These are phyloP conservation scores for Aphis craccivora DNA, from an alignment of 1,140 invertebrate genomes.

Conservation along the genomic window DNA sequence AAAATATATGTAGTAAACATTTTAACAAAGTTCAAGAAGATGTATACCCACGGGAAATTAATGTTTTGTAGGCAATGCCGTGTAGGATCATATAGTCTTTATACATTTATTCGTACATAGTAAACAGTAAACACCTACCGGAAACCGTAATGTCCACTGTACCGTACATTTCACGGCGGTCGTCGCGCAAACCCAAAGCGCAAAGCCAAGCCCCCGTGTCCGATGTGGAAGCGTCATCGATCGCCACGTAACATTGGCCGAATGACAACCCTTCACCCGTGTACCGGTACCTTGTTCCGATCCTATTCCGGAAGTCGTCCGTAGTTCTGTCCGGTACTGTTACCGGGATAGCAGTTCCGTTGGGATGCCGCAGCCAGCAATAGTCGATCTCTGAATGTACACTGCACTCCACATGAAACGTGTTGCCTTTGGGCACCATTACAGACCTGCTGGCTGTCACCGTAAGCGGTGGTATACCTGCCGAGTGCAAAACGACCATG, in stretches of 20 bases:
- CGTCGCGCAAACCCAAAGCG: neutral
- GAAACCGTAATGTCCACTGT: constrained; percentile 33
- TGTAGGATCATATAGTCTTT: too few species aligned
- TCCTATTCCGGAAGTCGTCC: neutral
- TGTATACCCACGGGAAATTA: too few species aligned
- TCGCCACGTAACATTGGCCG: constrained; percentile 30
- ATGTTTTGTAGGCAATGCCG: too few species aligned
- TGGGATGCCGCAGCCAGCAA: constrained; percentile 44
- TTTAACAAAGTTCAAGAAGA: too few species aligned
- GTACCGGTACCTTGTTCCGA: neutral
- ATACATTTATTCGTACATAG: too few species aligned
- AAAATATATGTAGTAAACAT: too few species aligned
- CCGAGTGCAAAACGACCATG: neutral
- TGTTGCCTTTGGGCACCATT: constrained; percentile 28
- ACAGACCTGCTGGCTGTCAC: neutral
- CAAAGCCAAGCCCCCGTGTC: constrained; percentile 41
- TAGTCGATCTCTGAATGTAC: constrained; percentile 34
- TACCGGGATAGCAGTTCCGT: constrained; percentile 28
- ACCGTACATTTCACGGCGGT: constrained; percentile 31
- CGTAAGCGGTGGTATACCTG: neutral
- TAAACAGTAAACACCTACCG: neutral
- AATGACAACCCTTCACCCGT: constrained; percentile 33
- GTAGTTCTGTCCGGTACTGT: neutral
- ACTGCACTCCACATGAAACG: constrained; percentile 32
- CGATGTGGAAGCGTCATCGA: neutral